Evolutionary conservation across 2,797 vertebrate species (phyloP), one percentile per base, ranked within the genome.

Genomic region (Hafferia zeledoni): DNA sequence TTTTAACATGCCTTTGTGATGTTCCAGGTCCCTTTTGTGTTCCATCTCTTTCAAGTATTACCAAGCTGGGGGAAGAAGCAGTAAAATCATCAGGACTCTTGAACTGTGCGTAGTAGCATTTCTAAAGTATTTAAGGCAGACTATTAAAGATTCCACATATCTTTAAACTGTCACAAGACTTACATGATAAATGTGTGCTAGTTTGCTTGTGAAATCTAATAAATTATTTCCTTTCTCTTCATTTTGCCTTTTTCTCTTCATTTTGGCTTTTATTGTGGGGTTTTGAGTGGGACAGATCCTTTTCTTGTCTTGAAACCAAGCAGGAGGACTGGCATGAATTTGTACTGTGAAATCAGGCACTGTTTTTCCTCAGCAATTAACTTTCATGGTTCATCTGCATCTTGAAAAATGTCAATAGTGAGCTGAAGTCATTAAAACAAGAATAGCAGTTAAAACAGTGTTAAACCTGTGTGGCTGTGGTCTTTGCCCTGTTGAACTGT

Each of bases 21-120:
- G 78, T 98, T 98, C 97, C 97, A 98, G 98, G 98, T 98, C 93
- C 94, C 89, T 97, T 97, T 97, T 96, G 97, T 96, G 94, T 97
- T 97, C 90, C 83, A 53, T 96, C 77, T 97, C 91, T 97, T 97
- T 96, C 97, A 96, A 96, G 92, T 93, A 16, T 91, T 96, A 68
- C 17, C 83, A 61, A 97, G 79, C 92, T 93, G 89, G 70, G 90
- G 75, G 90, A 91, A 94, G 96, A 97, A 97, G 95, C 96, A 94
- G 65, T 84, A 68, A 96, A 82, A 94, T 74, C 90, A 72, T 33
- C 87, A 22, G 96, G 92, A 96, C 80, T 87, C n/a, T 96, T 95
- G 96, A 98, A 97, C 95, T 97, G 97, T 98, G 96, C 96, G 97
- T 98, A 98, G 83, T 93, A 94, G 79, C 88, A 53, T 97, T 98